Evolutionary conservation across 2,888 invertebrate genomes (phyloP), one percentile per base, ranked within the genome.

Genomic region (Gymnoscelis rufifasciata): DNA sequence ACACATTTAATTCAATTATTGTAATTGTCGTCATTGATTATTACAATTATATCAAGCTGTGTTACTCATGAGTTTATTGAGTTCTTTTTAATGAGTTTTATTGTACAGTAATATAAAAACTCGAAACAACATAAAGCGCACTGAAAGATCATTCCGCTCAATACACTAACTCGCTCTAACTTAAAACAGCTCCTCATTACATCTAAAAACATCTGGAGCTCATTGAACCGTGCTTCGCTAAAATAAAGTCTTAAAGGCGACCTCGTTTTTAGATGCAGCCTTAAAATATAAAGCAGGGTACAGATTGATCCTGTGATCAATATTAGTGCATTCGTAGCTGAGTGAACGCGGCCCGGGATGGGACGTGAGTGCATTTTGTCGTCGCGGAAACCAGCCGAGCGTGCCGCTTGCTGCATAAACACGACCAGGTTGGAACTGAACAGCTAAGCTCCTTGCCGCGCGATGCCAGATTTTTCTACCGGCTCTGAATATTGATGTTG

Each of bases 321-420:
- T 79, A 79, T 78, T 74, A 74, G 72, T 76, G 76, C 74, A 82
- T 78, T 73, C 68, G 59, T 68, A 68, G 68, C 62, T 70, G 76
- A 79, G 71, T 73, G 76, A 69, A 65, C 68, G 65, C 68, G 74
- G 68, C 65, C 62, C 66, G 65, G 66, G 68, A 67, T 65, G 64
- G 56, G 56, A 74, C 77, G 83, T 79, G 82, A 86, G 84, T 86
- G 86, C 86, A 86, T 84, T 86, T 80, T 80, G 82, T 79, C 83
- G 84, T 83, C 74, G 76, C 67, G 73, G 72, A 71, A 82, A 68
- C 72, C 78, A 75, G 77, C 66, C 74, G 68, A 74, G 78, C 81
- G 75, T 76, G 59, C 66, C 58, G 51, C 59, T 56, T 70, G 63
- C 73, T 75, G 74, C 73, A 77, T 75, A 78, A 79, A 80, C 76